Base-by-base conservation (phyloP, 2,113 vertebrate genomes). In the Aptenodytes forsteri region DNA sequence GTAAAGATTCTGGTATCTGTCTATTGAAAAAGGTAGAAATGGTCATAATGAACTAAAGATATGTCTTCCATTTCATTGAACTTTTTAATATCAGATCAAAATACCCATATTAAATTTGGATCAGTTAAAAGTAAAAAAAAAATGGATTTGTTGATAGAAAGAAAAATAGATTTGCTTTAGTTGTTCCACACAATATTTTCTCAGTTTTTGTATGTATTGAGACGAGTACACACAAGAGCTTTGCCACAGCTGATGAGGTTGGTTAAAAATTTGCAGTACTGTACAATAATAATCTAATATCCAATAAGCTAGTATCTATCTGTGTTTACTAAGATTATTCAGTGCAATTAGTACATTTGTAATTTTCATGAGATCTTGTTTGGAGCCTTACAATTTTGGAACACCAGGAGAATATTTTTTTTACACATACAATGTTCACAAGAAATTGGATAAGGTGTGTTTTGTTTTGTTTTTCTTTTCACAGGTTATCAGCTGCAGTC, bases 161-260 rank as follows among this genome's bases (percentile, higher is more conserved):
- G 19, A 26, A 34, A 65, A 30, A 23, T 2, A 34, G n/a, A 34
- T 71, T 44, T 38, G 5, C 36, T 81, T 34, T 22, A 26, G 38
- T 10, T 23, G 36, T 30, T 54, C 34, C 54, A 66, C 66, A 50
- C 61, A 23, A 3, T 18, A 17, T 32, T 69, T 64, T 25, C 67
- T 58, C 34, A 50, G 10, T 2, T 32, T 25, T 16, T 29, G 7
- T 30, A 1, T 20, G 1, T 54, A 11, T 1, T 10, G 49, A 47
- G 27, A 12, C 34, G 34, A 29, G 16, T 2, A 13, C 59, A 21
- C n/a, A 26, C 13, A 11, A 46, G 7, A 25, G 5, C 46, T 84
- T 52, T 42, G 38, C 13, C 29, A 10, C 0, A 1, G 32, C 27
- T 42, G 49, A 42, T 0, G 3, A 34, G 67, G 15, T 13, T 21